A percentile compares a stretch with the other conserved stretches of the same genome.
Evolutionary conservation across 1,140 invertebrate species (phyloP).

Genomic region (Musca vetustissima): DNA sequence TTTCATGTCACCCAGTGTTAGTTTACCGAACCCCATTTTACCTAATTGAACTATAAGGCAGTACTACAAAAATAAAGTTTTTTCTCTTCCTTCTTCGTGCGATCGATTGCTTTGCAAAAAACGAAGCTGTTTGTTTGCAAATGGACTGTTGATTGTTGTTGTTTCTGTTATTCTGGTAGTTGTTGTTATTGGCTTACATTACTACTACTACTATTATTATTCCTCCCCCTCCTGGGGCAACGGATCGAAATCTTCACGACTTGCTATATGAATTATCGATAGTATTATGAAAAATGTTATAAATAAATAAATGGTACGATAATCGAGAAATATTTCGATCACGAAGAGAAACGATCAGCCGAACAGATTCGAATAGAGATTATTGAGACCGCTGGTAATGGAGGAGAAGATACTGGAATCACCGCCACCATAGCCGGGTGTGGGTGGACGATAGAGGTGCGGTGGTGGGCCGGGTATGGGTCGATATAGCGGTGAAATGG

Average conservation of each 20-base stretch:
- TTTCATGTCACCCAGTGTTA: too few relatives aligned
- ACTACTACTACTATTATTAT: neutral
- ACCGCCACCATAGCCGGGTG: constrained; percentile 45
- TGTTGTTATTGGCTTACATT: neutral
- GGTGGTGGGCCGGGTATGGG: constrained; percentile 37
- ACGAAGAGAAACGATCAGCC: constrained; percentile 57
- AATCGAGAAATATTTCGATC: constrained; percentile 21
- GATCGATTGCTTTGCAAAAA: neutral
- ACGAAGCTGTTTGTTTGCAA: neutral
- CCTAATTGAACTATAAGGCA: too few relatives aligned
- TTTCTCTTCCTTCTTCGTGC: too few relatives aligned
- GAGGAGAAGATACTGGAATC: constrained; percentile 71
- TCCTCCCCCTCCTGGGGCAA: neutral
- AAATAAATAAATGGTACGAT: constrained; percentile 15
- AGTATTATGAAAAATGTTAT: constrained; percentile 27
- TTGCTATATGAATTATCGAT: constrained; percentile 22
- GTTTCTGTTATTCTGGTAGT: too few relatives aligned
- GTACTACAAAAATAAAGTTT: too few relatives aligned
- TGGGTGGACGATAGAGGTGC: constrained; percentile 58
- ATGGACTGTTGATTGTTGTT: too few relatives aligned
- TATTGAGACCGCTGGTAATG: constrained; percentile 75
- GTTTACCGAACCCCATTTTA: too few relatives aligned
- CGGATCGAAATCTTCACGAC: constrained; percentile 25
- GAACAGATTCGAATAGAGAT: constrained; percentile 73
- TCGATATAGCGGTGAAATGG: constrained; percentile 38